Conservation (phyloP, 2,113 vertebrate species). For the Tichodroma muraria region DNA sequence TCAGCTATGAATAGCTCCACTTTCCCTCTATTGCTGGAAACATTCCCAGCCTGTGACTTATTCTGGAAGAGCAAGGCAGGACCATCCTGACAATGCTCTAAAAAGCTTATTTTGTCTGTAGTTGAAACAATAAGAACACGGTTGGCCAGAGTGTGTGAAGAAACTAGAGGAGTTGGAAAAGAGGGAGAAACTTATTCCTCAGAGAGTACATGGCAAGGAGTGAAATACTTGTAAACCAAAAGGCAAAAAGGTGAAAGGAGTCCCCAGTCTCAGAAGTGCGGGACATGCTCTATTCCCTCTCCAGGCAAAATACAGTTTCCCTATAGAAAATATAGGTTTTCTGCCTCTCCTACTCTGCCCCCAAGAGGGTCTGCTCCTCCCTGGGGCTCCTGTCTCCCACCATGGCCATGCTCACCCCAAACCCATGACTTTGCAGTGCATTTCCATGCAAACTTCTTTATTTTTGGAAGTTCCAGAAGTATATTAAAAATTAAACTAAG, state of each 20-base stretch:
- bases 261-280: not conserved
- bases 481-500: not conserved
- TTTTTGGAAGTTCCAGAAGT: not conserved
- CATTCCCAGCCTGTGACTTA: not conserved
- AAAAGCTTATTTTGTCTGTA: not conserved
- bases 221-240: not conserved
- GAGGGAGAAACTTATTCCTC: not conserved
- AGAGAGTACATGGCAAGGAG: not conserved
- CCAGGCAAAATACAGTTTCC: not conserved
- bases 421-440: too few relatives aligned
- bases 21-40: not conserved
- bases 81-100: not conserved
- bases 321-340: accelerated
- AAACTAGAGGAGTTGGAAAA: not conserved
- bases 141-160: not conserved
- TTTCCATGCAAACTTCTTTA: not conserved
- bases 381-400: not conserved
- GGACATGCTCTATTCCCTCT: not conserved
- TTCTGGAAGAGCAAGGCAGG: not conserved
- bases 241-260: not conserved
- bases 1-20: not conserved
- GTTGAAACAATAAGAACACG: not conserved
- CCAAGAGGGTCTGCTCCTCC: not conserved
- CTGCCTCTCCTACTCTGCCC: not conserved
- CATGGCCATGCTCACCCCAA: not conserved